phyloP scores from a whole-genome alignment of 2,888 invertebrate species.

The Mesorhabditis belari region DNA sequence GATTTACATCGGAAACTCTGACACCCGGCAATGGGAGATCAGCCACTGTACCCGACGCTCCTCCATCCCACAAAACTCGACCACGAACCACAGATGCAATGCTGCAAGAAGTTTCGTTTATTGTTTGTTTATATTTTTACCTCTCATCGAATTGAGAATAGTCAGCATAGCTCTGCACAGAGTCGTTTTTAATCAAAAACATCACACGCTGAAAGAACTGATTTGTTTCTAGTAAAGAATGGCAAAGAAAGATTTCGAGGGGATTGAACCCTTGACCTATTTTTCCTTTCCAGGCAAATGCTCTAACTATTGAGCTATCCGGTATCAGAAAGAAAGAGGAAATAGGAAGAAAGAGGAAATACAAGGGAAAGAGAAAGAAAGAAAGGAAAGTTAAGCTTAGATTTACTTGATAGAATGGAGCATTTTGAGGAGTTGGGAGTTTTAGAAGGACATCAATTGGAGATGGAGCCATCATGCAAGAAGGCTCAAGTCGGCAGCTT shows the following conservation, averaged over 20 bases:
- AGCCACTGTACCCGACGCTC: conserved; percentile 60
- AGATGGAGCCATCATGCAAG: conserved; percentile 91
- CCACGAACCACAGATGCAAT: conserved; percentile 98
- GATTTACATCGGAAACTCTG: conserved; percentile 86
- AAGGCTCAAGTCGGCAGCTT: conserved; percentile 88
- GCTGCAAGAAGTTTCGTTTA: conserved; percentile 63
- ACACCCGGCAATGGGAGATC: conserved; percentile 92
- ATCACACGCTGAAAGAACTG: conserved; percentile 67
- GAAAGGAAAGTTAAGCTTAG: not conserved
- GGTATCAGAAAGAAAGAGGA: no score
- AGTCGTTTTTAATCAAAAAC: conserved; percentile 95
- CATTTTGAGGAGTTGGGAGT: conserved; percentile 90
- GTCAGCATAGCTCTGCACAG: conserved; percentile 94
- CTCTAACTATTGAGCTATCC: no score
- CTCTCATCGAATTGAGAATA: conserved; percentile 95
- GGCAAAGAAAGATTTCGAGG: no score
- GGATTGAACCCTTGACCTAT: no score
- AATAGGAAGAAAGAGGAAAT: not conserved
- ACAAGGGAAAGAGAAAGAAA: no score
- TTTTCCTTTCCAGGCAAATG: no score
- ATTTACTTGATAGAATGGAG: conserved; percentile 78
- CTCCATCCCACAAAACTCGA: conserved; percentile 67
- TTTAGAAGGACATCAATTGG: conserved; percentile 92
- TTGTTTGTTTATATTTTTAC: not conserved
- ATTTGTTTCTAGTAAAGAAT: not conserved